phyloP scores from a whole-genome alignment of 2,888 invertebrate genomes.

The Seira sanloemensis region DNA sequence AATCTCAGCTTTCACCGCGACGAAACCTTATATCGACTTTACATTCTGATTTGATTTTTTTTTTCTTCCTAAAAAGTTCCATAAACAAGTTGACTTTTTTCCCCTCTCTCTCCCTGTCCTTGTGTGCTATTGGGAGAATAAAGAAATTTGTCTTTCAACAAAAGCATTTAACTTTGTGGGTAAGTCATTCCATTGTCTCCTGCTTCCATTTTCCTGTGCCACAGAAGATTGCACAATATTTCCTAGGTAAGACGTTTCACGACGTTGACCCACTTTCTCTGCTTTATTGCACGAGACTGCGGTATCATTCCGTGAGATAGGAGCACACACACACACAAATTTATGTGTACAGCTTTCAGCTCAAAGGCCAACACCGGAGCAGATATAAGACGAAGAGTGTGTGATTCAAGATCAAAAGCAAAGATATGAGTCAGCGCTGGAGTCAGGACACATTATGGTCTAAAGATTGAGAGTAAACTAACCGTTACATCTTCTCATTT shows the following conservation, averaged over 20 bases:
- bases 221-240: not conserved
- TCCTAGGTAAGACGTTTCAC: slow-evolving; percentile 18
- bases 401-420: slow-evolving; percentile 13
- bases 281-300: slow-evolving; percentile 29
- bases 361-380: not conserved
- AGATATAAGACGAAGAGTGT: not conserved
- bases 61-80: not conserved
- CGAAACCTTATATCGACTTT: slow-evolving; percentile 1
- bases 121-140: not conserved
- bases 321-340: too few relatives aligned
- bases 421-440: not conserved
- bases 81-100: slow-evolving; percentile 4
- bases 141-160: not conserved
- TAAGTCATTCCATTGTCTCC: not conserved
- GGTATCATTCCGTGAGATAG: not conserved
- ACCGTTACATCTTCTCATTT: slow-evolving; percentile 9
- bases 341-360: not conserved
- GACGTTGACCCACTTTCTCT: slow-evolving; percentile 29
- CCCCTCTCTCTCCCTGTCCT: not conserved
- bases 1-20: not conserved
- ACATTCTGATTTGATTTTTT: slow-evolving; percentile 3
- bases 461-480: slow-evolving; percentile 12
- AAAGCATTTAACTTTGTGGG: not conserved
- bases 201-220: not conserved
- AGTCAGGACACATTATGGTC: not conserved